phyloP scores from a whole-genome alignment of 2,113 vertebrate species.

The Odocoileus virginianus region DNA sequence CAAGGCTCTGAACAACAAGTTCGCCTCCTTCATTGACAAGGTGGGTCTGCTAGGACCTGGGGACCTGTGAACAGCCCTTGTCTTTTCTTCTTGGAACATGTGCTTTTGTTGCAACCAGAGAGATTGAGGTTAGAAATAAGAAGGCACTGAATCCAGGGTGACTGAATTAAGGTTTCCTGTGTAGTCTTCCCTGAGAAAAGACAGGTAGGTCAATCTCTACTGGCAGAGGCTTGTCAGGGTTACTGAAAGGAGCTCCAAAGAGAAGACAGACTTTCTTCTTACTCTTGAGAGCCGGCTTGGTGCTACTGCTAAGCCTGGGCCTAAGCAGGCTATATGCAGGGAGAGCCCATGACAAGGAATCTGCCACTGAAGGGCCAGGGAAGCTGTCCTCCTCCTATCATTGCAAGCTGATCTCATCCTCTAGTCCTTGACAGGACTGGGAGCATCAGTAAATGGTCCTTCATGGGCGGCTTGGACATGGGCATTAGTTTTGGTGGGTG shows the following conservation, averaged over 20 bases:
- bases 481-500: not conserved
- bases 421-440: not conserved
- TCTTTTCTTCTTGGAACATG: not conserved
- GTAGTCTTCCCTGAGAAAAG: not conserved
- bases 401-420: not conserved
- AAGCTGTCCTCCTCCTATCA: not conserved
- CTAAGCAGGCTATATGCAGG: not conserved
- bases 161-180: not conserved
- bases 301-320: not conserved
- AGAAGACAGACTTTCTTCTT: not conserved
- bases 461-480: rapidly evolving
- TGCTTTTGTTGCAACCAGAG: not conserved
- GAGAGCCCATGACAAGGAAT: not conserved
- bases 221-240: not conserved
- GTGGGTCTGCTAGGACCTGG: constrained; percentile 60
- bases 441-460: not conserved
- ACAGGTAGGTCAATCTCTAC: not conserved
- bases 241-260: not conserved
- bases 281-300: not conserved
- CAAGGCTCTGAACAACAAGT: constrained; percentile 85
- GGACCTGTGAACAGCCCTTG: not conserved
- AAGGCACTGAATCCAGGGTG: not conserved
- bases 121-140: not conserved
- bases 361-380: not conserved
- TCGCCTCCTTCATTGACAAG: constrained; percentile 86